Base-by-base conservation (phyloP, 2,888 invertebrate genomes). In the Pyralis farinalis region DNA sequence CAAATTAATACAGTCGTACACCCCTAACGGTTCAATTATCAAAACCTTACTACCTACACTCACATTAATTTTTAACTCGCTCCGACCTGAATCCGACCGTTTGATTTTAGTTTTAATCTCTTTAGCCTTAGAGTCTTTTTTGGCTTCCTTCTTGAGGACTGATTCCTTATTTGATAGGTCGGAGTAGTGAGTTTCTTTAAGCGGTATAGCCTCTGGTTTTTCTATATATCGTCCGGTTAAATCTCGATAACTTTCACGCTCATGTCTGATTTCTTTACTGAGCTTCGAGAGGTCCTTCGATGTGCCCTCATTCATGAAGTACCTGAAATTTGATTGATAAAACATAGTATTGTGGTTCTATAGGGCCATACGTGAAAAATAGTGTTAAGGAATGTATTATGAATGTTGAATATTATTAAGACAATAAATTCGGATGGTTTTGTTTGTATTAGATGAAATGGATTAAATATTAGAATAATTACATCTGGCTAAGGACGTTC, bases 1-100 rank as follows among this genome's bases (percentile, higher is more conserved):
- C 52, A 97, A 85, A 76, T 98, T 98, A 42, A 98, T 94, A 48
- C 96, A 96, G 70, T 98, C 97, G 64, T 96, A 98, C 32, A 98
- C 96, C 62, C 92, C 82, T 5, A 87, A 41, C 11, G 78, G 90
- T 50, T 89, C 90, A 10, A 79, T 71, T 7, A 83, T 90, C 66
- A 81, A 67, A 67, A 81, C 87, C 32, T 88, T 88, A 39, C 86
- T 86, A 0, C 87, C 87, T 0, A 90, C 75, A 45, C 80, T 78
- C 0, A 90, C 83, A 27, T 82, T 87, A 28, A 73, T 68, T 40
- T 79, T 84, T 34, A 79, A 48, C 47, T 85, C 86, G 37, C 85
- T 81, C 10, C 75, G 57, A 0, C 81, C 76, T 0, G 86, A 87
- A 43, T 89, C 89, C 0, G 88, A 86, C 0, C 87, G 63, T 48